These are phyloP conservation scores for Lepidurus apus DNA, from an alignment of 1,140 invertebrate species.

Conservation along the genomic window DNA sequence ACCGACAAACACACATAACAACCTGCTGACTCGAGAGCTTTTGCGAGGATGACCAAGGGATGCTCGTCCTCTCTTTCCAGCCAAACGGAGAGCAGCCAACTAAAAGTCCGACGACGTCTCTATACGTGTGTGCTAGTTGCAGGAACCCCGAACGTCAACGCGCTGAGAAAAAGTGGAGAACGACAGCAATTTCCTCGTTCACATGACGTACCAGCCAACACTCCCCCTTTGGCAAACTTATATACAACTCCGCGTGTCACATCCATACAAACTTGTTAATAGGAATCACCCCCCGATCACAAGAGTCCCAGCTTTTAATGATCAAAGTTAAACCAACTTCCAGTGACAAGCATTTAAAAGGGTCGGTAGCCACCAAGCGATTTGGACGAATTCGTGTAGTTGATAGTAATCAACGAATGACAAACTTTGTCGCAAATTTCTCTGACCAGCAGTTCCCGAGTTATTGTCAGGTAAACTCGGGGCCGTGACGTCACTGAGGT, in stretches of 20 bases:
- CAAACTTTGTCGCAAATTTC: too few species aligned
- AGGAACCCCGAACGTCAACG: neutral
- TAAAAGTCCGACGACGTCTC: neutral
- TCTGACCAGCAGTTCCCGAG: too few species aligned
- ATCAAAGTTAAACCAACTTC: too few species aligned
- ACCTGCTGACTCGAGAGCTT: neutral
- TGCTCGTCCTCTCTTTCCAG: neutral
- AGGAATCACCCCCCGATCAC: too few species aligned
- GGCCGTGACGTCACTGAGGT: too few species aligned
- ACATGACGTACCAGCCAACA: neutral
- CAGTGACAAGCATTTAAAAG: too few species aligned
- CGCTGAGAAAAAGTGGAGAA: neutral
- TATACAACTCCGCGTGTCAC: neutral
- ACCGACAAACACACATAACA: constrained; percentile 12
- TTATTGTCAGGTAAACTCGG: too few species aligned
- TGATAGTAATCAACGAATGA: too few species aligned
- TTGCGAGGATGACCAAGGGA: neutral
- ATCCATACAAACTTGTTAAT: neutral
- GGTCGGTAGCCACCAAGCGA: too few species aligned
- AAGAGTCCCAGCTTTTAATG: too few species aligned
- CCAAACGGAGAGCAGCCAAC: neutral
- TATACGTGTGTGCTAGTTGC: neutral
- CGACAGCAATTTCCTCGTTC: neutral
- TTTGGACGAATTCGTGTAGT: too few species aligned
- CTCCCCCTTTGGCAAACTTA: neutral